Base-by-base conservation (phyloP, 2,797 vertebrate genomes). In the Hydrocynus forskahlii region DNA sequence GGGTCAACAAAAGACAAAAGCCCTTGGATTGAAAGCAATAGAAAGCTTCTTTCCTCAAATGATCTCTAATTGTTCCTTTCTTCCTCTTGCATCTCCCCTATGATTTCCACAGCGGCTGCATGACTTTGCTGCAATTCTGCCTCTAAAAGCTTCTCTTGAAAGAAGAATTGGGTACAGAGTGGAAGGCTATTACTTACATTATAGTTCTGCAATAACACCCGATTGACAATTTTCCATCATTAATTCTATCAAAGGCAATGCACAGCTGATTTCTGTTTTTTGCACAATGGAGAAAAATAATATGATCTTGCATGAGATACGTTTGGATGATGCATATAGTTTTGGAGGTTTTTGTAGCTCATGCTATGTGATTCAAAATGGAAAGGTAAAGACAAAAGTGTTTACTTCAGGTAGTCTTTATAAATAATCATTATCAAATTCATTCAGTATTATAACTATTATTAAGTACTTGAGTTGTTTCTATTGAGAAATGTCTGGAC, bases 1-100 rank as follows among this genome's bases (percentile, higher is more conserved):
- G 96, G 95, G 95, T 96, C 95, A 96, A 94, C 92, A 94, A 95
- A 97, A 96, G 95, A 96, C 93, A 95, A 96, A 96, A 93, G 92
- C 94, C 94, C 90, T 91, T 83, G 87, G 92, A 94, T 91, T 93
- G 95, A 94, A 96, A 95, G 96, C 94, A 93, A 94, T 96, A 93
- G 88, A 92, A 96, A 95, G 95, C 96, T 97, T 97, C 97, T 97
- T 96, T 93, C 81, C 92, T 94, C 93, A 97, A 99, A 98, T 98
- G 89, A 97, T 96, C 95, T 97, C 95, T 97, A 98, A 99, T 98
- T 97, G 95, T 88, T 91, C 92, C 97, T 98, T 99, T 99, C 96
- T 99, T 98, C 96, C 92, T 88, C 84, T 88, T 87, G 92, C 91
- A 91, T 95, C 92, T 93, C 91, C 95, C 93, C 78, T 88, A 89